phyloP scores from a whole-genome alignment of 2,888 invertebrate species.

The Heliconius hortense region DNA sequence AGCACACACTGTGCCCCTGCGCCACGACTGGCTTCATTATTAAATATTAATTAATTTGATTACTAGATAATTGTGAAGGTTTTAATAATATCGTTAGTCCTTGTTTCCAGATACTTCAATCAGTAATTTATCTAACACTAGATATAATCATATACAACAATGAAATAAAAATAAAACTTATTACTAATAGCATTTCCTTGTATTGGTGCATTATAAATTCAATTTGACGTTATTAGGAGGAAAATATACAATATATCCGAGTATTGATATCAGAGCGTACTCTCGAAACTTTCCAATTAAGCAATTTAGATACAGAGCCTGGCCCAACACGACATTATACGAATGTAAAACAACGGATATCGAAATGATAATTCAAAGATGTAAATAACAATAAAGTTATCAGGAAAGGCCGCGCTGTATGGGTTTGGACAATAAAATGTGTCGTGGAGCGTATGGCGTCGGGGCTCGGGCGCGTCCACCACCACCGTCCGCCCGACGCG shows the following conservation, averaged over 20 bases:
- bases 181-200: constrained; percentile 38
- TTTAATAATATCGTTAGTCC: not conserved
- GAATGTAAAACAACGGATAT: constrained; percentile 79
- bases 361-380: constrained; percentile 76
- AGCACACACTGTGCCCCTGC: too few species aligned
- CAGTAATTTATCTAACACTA: constrained; percentile 2
- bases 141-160: constrained; percentile 18
- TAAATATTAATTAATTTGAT: not conserved
- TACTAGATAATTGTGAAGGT: not conserved
- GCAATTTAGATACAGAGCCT: constrained; percentile 78
- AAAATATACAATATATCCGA: constrained; percentile 58
- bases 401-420: constrained; percentile 69
- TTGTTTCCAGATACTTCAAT: not conserved
- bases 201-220: constrained; percentile 40
- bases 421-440: constrained; percentile 80
- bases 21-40: not conserved
- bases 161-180: constrained; percentile 34
- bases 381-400: constrained; percentile 82
- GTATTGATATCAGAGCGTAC: constrained; percentile 66
- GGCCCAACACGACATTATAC: constrained; percentile 71
- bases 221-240: constrained; percentile 28
- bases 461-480: constrained; percentile 51
- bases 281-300: constrained; percentile 77
- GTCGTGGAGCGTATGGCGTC: constrained; percentile 59
- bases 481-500: constrained; percentile 50